Base-by-base conservation (phyloP, 1,140 invertebrate species). In the Goniozus legneri region DNA sequence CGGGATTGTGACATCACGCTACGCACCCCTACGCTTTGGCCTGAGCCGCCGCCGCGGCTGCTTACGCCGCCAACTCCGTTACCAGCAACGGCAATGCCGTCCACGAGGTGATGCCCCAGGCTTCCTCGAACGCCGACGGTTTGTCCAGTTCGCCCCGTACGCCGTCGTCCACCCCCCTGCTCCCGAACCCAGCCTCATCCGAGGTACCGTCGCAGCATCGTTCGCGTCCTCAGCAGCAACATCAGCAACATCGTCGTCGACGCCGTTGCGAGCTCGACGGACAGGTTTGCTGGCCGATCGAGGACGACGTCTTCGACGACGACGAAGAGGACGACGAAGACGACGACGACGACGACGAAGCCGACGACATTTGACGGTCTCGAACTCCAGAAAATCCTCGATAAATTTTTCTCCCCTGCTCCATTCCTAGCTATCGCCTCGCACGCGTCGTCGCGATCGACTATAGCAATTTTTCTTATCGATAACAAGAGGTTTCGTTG, bases 1-100 rank as follows among this genome's bases (percentile, higher is more conserved):
- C 84, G 40, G 80, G 80, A 54, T 86, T 86, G 83, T 86, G 84
- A 88, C 79, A 80, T 62, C 83, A 85, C 69, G 72, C 72, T 52
- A 58, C 69, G 1, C 72, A 75, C 50, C 70, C 70, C 69, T 84
- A 87, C 72, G 84, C 85, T 62, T 66, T 84, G 60, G 83, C 83
- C 73, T 86, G 84, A 83, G 79, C 62, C 60, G 68, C 56, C 20
- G 38, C 60, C 8, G 60, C 57, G 32, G 69, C 67, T 47, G 63
- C 63, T 7, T 58, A 60, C 36, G 54, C 52, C 50, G 61, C 58
- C 44, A 52, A 55, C 22, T 8, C 21, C 44, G 15, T 16, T 16
- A n/a, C 16, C 34, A 36, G 15, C 32, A 14, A 3, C 32, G 10
- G 13, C 13, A 8, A 8, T 15, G 10, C 13, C 32, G 7, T 34